A percentile compares a stretch with the other conserved stretches of the same genome.
These are phyloP conservation scores for Ectemnius cavifrons DNA, from an alignment of 2,888 invertebrate genomes.

Conservation along the genomic window DNA sequence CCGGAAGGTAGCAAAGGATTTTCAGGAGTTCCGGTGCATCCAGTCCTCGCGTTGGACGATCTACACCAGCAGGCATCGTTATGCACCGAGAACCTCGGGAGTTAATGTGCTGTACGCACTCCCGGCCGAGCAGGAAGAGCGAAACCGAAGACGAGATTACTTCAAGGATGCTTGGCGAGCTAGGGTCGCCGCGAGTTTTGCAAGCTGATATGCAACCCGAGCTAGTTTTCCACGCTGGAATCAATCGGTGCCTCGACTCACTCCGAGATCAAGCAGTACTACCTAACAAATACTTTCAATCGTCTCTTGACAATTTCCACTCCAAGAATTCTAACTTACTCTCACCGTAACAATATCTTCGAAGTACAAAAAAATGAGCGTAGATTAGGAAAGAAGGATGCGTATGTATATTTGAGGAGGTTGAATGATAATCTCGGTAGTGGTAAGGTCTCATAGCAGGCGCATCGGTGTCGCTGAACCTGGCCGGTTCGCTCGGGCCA, in stretches of 20 bases:
- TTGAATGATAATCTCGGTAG: too few species aligned
- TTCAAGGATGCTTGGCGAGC: constrained; percentile 25
- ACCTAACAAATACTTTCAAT: too few species aligned
- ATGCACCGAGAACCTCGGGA: constrained; percentile 21
- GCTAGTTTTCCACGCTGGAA: too few species aligned
- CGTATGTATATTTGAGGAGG: too few species aligned
- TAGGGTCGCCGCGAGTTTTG: not conserved
- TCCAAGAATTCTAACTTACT: too few species aligned
- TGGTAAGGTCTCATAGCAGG: not conserved
- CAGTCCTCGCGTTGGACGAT: constrained; percentile 7
- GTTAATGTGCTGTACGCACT: constrained; percentile 11
- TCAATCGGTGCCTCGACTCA: too few species aligned
- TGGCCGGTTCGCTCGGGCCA: constrained; percentile 42
- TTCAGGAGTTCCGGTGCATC: constrained; percentile 34
- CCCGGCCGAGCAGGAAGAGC: constrained; percentile 21
- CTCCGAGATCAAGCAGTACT: too few species aligned
- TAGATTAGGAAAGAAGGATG: too few species aligned
- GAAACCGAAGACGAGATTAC: constrained; percentile 26
- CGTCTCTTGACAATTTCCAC: too few species aligned
- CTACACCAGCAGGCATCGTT: constrained; percentile 19
- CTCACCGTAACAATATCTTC: too few species aligned
- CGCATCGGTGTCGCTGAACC: constrained; percentile 60
- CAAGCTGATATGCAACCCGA: not conserved
- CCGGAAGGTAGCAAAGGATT: constrained; percentile 35
- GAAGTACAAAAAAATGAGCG: too few species aligned